A percentile compares a stretch with the other conserved stretches of the same genome.
These are phyloP conservation scores for Trypoxylon attenuatum DNA, from an alignment of 2,888 invertebrate species.

Conservation along the genomic window DNA sequence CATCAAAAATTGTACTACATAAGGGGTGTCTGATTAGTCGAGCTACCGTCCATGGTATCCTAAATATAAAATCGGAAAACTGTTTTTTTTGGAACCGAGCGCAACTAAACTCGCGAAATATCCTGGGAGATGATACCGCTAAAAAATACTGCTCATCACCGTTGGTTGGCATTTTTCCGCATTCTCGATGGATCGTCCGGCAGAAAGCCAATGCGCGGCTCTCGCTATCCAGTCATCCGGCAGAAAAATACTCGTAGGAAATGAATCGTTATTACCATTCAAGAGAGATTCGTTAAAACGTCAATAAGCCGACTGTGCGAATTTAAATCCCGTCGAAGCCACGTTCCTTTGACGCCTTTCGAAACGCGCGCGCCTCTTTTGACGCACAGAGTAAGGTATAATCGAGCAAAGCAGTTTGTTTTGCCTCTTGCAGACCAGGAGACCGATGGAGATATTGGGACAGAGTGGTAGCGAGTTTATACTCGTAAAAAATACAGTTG, in stretches of 20 bases:
- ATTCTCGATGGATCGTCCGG: too few relatives aligned
- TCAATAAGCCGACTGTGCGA: slow-evolving; percentile 24
- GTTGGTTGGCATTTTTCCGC: too few relatives aligned
- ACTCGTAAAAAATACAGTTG: background rate
- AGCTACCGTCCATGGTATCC: too few relatives aligned
- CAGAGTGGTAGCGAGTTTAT: background rate
- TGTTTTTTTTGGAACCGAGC: too few relatives aligned
- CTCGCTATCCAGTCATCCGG: background rate
- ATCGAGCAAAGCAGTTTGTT: background rate
- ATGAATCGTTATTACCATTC: background rate
- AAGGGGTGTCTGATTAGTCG: too few relatives aligned
- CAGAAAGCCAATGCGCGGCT: slow-evolving; percentile 4
- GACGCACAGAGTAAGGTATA: background rate
- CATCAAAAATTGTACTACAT: too few relatives aligned
- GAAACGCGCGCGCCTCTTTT: background rate
- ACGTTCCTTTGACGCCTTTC: background rate
- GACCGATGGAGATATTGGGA: background rate
- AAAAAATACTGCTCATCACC: too few relatives aligned
- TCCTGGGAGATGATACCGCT: too few relatives aligned
- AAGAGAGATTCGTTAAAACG: slow-evolving; percentile 17
- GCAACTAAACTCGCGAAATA: too few relatives aligned
- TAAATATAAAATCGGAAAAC: too few relatives aligned
- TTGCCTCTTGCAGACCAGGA: background rate
- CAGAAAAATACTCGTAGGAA: background rate
- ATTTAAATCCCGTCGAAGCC: slow-evolving; percentile 5